phyloP scores from a whole-genome alignment of 2,797 vertebrate genomes.

The Sebastes oblongus region DNA sequence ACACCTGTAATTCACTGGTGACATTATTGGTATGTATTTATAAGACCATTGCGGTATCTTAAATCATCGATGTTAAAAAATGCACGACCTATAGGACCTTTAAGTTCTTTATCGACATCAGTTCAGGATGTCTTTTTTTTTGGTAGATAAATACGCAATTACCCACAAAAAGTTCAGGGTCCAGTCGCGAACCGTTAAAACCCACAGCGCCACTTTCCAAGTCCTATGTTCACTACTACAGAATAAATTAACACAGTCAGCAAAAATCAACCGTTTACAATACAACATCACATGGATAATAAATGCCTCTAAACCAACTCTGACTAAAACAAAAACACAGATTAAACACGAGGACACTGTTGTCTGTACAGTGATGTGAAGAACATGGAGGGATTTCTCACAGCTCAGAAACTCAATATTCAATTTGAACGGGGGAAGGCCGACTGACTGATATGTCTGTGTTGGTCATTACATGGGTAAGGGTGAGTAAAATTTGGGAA shows the following conservation, averaged over 20 bases:
- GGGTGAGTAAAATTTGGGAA: background rate
- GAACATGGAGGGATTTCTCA: slow-evolving; percentile 23
- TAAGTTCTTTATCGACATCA: background rate
- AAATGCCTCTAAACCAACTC: slow-evolving; percentile 15
- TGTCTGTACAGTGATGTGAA: slow-evolving; percentile 34
- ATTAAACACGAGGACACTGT: slow-evolving; percentile 7
- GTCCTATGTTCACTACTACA: slow-evolving; percentile 23
- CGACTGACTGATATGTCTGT: background rate
- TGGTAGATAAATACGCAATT: slow-evolving; percentile 1
- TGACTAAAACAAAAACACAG: slow-evolving; percentile 1
- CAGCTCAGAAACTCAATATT: slow-evolving; percentile 6
- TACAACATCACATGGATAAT: slow-evolving; percentile 30
- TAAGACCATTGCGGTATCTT: background rate
- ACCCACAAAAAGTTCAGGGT: background rate
- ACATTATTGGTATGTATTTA: background rate
- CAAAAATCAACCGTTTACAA: slow-evolving; percentile 40
- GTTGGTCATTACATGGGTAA: rapidly evolving
- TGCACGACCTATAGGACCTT: background rate
- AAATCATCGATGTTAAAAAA: background rate
- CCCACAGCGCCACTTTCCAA: slow-evolving; percentile 28
- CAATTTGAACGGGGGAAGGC: background rate
- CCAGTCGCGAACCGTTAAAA: background rate
- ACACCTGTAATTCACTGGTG: background rate
- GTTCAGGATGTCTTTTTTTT: background rate
- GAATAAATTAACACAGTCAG: slow-evolving; percentile 74